Base-by-base conservation (phyloP, 2,888 invertebrate genomes). In the Nebria salina region DNA sequence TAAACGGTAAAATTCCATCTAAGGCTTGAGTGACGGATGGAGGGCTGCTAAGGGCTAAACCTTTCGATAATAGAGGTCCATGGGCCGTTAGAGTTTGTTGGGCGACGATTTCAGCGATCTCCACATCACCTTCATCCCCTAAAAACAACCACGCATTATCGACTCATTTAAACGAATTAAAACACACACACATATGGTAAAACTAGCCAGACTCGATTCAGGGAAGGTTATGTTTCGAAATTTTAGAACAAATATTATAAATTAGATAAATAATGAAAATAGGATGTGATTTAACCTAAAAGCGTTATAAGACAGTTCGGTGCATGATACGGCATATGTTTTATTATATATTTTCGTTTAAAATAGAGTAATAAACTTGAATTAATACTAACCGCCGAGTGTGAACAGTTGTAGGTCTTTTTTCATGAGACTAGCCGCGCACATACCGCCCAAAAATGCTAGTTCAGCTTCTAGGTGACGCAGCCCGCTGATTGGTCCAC, bases 11-110 rank as follows among this genome's bases (percentile, higher is more conserved):
- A 88, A 94, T 94, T 9, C 97, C 97, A 87, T 97, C 97, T 82
- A 98, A 90, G 68, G 97, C 96, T 90, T 98, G 97, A 86, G 94
- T 94, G 76, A 98, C 95, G 15, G 95, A 94, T 0, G 98, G 95
- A 0, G 96, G 94, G 82, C 95, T 94, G 65, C 95, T 94, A 13
- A 98, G 91, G 11, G 97, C 97, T 84, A 98, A 93, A 25, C 98
- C 98, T 86, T 97, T 95, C 9, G 96, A 94, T 13, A 98, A 92
- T 72, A 99, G 90, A 6, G 93, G 89, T 25, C 95, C 93, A 89
- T 96, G 96, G 11, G 85, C 84, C 0, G 86, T 82, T 73, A 89
- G 91, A 65, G 92, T 91, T 87, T 92, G 90, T 34, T 90, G 90
- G 13, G 93, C 92, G n/a, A 92, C 90, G 84, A 94, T 93, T 88